phyloP scores from a whole-genome alignment of 53 echinoderm and acorn worm species.

The Glandiceps talaboti region DNA sequence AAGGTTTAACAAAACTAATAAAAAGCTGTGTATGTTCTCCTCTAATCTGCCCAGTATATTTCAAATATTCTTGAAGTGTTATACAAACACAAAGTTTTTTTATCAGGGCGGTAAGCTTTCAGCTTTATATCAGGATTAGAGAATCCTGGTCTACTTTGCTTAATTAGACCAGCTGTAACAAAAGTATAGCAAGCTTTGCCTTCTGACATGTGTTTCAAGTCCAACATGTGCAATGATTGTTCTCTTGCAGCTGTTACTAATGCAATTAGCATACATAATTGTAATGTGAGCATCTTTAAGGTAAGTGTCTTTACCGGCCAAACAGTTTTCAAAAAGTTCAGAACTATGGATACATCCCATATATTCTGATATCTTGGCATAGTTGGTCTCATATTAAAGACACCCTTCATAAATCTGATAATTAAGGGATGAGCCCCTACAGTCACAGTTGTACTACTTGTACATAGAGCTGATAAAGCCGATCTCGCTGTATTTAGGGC shows the following conservation, averaged over 20 bases:
- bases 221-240: constrained; percentile 28
- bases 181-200: constrained; percentile 16
- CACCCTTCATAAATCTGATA: too few relatives aligned
- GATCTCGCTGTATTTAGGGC: too few relatives aligned
- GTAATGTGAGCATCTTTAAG: constrained; percentile 17
- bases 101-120: constrained; percentile 10
- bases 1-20: constrained; percentile 8
- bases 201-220: not conserved
- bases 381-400: too few relatives aligned
- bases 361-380: constrained; percentile 1
- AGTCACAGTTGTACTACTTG: too few relatives aligned
- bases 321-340: constrained; percentile 1
- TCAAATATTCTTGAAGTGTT: constrained; percentile 9
- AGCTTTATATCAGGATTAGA: constrained; percentile 5
- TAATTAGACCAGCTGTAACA: constrained; percentile 4
- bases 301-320: not conserved
- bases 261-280: constrained; percentile 10
- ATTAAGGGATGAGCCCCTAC: too few relatives aligned
- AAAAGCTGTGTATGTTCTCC: constrained; percentile 2
- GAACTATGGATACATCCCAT: constrained; percentile 9
- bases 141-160: constrained; percentile 32
- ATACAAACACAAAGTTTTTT: constrained; percentile 11
- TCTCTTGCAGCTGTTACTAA: too few relatives aligned
- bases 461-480: too few relatives aligned
- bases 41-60: constrained; percentile 4